Evolutionary conservation across 1,140 invertebrate species (phyloP), one percentile per base, ranked within the genome.

Genomic region (Ectropis grisescens): DNA sequence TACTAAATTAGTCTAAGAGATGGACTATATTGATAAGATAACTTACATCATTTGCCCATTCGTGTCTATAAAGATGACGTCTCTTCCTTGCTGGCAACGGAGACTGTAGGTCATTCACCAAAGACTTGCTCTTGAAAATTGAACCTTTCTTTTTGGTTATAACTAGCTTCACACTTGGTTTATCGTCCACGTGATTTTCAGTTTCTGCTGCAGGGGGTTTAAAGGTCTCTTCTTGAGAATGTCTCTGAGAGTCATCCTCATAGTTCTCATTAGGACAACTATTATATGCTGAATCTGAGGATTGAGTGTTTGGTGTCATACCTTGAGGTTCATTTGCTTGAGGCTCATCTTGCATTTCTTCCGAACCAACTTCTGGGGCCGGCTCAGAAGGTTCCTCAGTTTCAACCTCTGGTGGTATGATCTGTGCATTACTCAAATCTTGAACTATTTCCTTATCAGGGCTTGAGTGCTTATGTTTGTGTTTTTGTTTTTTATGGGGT

Each of bases 121-220:
- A 65, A 10, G 88, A 88, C 29, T 93, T 86, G 58, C 92, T 94
- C 62, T 96, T 95, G 60, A 96, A 96, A 62, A 96, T 95, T 56
- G 92, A 94, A 29, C 91, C 91, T 66, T 95, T 94, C 58, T 93
- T 94, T 37, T 90, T 88, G 1, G 87, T 87, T 32, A 89, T 89
- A 4, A 89, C 85, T 38, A 89, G 55, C 55, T 89, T 89, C 11
- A 89, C 84, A 65, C 82, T 85, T 9, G 82, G 75, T 42, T 82
- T 83, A 14, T 82, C 60, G 31, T 83, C 79, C 37, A 50, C 15
- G 28, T 72, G 47, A 12, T 70, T 68, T 11, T 75, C 70, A 11
- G 59, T 50, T 26, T 81, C 70, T 56, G 52, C 47, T 10, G 79
- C 16, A 15, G 80, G 80, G 25, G 79, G 76, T 41, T 83, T 83